Evolutionary conservation across 2,113 vertebrate species (phyloP).

Genomic region (Phalacrocorax aristotelis): DNA sequence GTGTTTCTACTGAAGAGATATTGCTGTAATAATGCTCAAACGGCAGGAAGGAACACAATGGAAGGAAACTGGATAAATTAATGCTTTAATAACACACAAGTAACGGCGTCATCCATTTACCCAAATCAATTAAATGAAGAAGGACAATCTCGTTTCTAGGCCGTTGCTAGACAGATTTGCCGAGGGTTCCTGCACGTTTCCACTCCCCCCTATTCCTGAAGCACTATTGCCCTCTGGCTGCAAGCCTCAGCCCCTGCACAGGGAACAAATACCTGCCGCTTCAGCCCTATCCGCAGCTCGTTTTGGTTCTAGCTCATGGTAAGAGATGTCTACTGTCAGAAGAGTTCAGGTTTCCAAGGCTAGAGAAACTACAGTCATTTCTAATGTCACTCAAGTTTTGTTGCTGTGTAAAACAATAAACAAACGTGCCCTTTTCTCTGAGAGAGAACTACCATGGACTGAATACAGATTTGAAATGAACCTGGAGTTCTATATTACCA

Average conservation of each 20-base stretch:
- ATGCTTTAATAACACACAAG: constrained; percentile 65
- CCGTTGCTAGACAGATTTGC: constrained; percentile 27
- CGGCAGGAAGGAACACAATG: neutral
- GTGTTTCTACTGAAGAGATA: neutral
- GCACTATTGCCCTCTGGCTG: constrained; percentile 65
- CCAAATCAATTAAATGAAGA: constrained; percentile 50
- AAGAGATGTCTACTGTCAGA: neutral
- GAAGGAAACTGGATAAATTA: constrained; percentile 31
- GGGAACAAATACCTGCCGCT: neutral
- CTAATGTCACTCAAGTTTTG: neutral
- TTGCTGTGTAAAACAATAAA: neutral
- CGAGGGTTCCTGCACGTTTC: neutral
- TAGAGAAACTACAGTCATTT: neutral
- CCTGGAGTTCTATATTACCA: neutral
- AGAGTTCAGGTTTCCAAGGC: neutral
- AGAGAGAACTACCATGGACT: neutral
- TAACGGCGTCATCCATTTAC: constrained; percentile 46
- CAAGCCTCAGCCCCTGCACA: neutral
- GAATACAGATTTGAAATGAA: neutral
- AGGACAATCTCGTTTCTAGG: constrained; percentile 22
- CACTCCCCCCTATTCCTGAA: neutral
- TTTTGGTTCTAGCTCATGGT: neutral
- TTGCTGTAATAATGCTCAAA: neutral
- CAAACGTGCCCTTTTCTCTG: neutral
- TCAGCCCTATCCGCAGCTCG: neutral